Conservation (phyloP, 2,113 vertebrate genomes). For the Caranx melampygus region DNA sequence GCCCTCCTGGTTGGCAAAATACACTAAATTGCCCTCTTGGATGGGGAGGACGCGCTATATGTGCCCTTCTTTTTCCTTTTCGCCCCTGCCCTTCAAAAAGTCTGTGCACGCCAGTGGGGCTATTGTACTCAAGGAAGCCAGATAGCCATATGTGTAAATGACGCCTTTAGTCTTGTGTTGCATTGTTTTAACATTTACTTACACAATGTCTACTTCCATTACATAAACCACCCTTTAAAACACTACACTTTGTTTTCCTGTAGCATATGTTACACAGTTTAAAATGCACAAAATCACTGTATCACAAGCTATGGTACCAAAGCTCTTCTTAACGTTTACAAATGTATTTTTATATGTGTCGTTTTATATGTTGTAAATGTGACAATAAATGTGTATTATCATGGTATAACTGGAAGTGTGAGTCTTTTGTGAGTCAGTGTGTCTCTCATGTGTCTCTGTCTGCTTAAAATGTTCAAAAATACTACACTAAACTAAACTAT, state of each 20-base stretch:
- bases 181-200: conserved; percentile 51
- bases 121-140: conserved; percentile 30
- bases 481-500: background rate
- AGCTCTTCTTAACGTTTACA: conserved; percentile 84
- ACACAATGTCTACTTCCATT: conserved; percentile 24
- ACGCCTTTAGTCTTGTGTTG: conserved; percentile 40
- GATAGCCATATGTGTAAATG: conserved; percentile 30
- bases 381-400: conserved; percentile 79
- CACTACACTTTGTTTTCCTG: conserved; percentile 37
- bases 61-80: no score
- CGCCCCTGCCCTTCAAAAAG: no score
- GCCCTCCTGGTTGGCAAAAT: no score
- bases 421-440: conserved; percentile 9
- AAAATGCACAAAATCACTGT: conserved; percentile 74
- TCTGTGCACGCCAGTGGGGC: conserved; percentile 1
- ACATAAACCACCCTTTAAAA: conserved; percentile 36
- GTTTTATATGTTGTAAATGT: conserved; percentile 78
- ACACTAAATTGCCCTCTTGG: no score
- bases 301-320: conserved; percentile 85
- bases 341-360: conserved; percentile 83
- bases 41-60: no score
- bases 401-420: background rate
- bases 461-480: background rate
- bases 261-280: conserved; percentile 31
- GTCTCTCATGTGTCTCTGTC: background rate